Base-by-base conservation (phyloP, 2,888 invertebrate genomes). In the Keiferia lycopersicella region DNA sequence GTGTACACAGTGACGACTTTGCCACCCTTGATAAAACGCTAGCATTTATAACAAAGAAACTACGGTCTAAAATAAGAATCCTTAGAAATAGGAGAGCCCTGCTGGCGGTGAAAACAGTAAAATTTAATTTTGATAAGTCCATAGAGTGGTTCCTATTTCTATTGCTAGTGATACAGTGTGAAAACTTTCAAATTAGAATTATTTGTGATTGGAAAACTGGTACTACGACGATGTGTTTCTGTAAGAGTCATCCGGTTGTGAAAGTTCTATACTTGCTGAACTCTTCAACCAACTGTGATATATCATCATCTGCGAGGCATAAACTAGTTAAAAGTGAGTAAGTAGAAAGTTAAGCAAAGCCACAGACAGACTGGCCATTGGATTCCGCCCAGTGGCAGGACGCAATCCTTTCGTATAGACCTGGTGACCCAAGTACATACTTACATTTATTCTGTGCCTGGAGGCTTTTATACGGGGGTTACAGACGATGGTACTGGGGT, bases 1-100 rank as follows among this genome's bases (percentile, higher is more conserved):
- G 89, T 18, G 73, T 91, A 56, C 88, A 91, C 68, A 81, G 78
- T 14, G 84, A 87, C 65, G 81, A 84, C 68, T 75, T 76, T 61
- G 70, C 78, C n/a, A 68, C 78, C 4, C 71, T 78, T 45, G 74
- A 69, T 64, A 75, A 71, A 22, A 73, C 74, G 50, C 65, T 72
- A 59, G 64, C 75, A 53, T 68, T 72, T 7, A 72, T 74, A 63
- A 61, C 73, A 10, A 75, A 73, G 68, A 73, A 72, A 34, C 68
- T 69, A 3, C 73, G 73, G 41, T 67, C 71, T 10, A 64, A 69
- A 20, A 64, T 73, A 41, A 74, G 73, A 66, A 73, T 69, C 50
- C 16, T 45, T 30, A 73, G 71, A 62, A 69, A 71, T 20, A 72
- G 69, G 51, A 72, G 72, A 67, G 75, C 75, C 34, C 45, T 86